A percentile compares a stretch with the other conserved stretches of the same genome.
Conservation (phyloP, 2,888 invertebrate genomes). For the Octodonta nipae region DNA sequence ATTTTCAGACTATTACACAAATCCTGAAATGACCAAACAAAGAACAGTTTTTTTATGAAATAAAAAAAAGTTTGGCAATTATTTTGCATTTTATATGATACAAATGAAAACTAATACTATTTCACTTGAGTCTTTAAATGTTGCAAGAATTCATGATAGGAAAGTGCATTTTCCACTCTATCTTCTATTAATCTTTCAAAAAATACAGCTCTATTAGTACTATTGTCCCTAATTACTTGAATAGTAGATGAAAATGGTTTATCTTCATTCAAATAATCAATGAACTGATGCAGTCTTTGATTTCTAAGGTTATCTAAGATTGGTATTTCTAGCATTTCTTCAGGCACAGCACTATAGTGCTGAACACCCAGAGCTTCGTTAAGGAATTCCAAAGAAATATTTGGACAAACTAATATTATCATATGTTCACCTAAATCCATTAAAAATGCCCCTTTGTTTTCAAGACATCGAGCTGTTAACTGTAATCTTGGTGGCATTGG, state of each 20-base stretch:
- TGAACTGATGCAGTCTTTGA: slow-evolving; percentile 61
- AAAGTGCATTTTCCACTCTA: slow-evolving; percentile 82
- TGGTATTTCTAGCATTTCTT: slow-evolving; percentile 69
- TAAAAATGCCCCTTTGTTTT: slow-evolving; percentile 80
- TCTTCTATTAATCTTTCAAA: slow-evolving; percentile 87
- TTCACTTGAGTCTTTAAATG: slow-evolving; percentile 83
- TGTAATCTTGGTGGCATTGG: slow-evolving; percentile 68
- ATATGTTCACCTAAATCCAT: slow-evolving; percentile 77
- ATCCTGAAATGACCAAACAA: too few relatives aligned
- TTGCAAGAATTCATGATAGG: slow-evolving; percentile 96
- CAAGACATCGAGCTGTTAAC: slow-evolving; percentile 67
- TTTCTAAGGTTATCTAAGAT: slow-evolving; percentile 60
- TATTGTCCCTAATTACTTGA: slow-evolving; percentile 83
- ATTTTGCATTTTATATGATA: too few relatives aligned
- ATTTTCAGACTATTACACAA: too few relatives aligned
- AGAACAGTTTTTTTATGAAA: too few relatives aligned
- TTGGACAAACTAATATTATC: slow-evolving; percentile 72
- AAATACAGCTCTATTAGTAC: slow-evolving; percentile 67
- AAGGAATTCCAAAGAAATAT: slow-evolving; percentile 59
- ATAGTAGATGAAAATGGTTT: slow-evolving; percentile 68
- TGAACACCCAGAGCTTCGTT: slow-evolving; percentile 65
- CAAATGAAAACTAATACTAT: slow-evolving; percentile 44
- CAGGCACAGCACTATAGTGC: slow-evolving; percentile 58
- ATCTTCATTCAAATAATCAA: slow-evolving; percentile 71
- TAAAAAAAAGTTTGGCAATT: too few relatives aligned